phyloP scores from a whole-genome alignment of 2,888 invertebrate species.

The Andrena minutula region DNA sequence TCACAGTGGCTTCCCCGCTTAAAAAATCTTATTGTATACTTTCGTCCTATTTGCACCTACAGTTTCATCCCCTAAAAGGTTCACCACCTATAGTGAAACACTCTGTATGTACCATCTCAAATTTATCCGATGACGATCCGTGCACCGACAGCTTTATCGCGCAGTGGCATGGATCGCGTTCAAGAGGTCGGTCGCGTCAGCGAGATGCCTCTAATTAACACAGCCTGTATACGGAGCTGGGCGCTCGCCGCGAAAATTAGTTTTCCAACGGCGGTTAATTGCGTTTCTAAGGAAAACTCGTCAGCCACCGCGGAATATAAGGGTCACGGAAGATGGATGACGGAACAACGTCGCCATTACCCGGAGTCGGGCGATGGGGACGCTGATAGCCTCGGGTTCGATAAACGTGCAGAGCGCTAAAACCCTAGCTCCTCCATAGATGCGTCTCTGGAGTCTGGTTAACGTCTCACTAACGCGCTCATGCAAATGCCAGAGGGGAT shows the following conservation, averaged over 20 bases:
- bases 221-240: not conserved
- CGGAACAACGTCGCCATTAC: slow-evolving; percentile 15
- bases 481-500: slow-evolving; percentile 39
- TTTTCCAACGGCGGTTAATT: slow-evolving; percentile 46
- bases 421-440: slow-evolving; percentile 14
- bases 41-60: no score
- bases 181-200: not conserved
- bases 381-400: slow-evolving; percentile 46
- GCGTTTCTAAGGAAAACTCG: slow-evolving; percentile 24
- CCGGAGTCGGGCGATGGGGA: slow-evolving; percentile 26
- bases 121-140: not conserved
- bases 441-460: slow-evolving; percentile 25
- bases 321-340: slow-evolving; percentile 48
- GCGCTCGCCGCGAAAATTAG: slow-evolving; percentile 19
- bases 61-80: no score
- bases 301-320: not conserved
- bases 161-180: not conserved
- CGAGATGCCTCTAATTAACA: slow-evolving; percentile 47
- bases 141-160: not conserved
- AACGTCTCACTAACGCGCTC: slow-evolving; percentile 51
- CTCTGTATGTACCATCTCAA: not conserved
- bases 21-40: no score
- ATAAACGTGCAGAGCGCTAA: slow-evolving; percentile 37
- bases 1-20: no score
- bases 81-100: no score